A percentile compares a stretch with the other conserved stretches of the same genome.
phyloP scores from a whole-genome alignment of 2,113 vertebrate genomes.

The Clinocottus analis region DNA sequence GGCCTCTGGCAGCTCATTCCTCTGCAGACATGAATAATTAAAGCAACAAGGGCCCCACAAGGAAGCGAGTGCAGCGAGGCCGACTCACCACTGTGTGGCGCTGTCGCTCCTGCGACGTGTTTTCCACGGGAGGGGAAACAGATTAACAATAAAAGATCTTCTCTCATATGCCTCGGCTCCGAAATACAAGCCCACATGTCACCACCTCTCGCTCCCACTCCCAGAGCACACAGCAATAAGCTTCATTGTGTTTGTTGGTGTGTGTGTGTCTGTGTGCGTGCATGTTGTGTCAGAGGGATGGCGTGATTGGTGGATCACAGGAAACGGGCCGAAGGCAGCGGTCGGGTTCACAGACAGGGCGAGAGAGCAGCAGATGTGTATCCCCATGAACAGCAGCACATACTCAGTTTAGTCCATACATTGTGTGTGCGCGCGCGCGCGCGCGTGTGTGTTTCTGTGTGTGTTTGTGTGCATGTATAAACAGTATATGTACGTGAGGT shows the following conservation, averaged over 20 bases:
- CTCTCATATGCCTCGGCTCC: slow-evolving; percentile 23
- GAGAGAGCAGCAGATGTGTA: slow-evolving; percentile 47
- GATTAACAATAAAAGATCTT: slow-evolving; percentile 36
- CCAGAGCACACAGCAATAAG: slow-evolving; percentile 42
- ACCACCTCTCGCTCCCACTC: background rate
- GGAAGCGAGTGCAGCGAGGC: slow-evolving; percentile 38
- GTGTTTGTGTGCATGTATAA: slow-evolving; percentile 10
- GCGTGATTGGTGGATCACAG: slow-evolving; percentile 42
- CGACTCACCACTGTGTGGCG: slow-evolving; percentile 60
- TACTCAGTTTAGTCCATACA: slow-evolving; percentile 36
- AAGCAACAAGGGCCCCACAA: slow-evolving; percentile 1
- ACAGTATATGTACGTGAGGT: slow-evolving; percentile 31
- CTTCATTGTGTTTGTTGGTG: slow-evolving; percentile 12
- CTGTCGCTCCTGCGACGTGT: slow-evolving; percentile 44
- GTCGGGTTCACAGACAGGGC: slow-evolving; percentile 41
- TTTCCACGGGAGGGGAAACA: background rate
- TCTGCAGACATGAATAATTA: slow-evolving; percentile 44
- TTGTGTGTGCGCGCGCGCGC: slow-evolving; percentile 6
- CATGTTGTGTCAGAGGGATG: slow-evolving; percentile 7
- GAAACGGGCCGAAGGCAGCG: slow-evolving; percentile 38
- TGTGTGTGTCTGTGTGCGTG: slow-evolving; percentile 23
- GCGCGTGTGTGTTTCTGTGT: background rate
- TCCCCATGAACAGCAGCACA: slow-evolving; percentile 38
- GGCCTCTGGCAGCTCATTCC: slow-evolving; percentile 40
- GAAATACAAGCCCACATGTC: slow-evolving; percentile 28